These are phyloP conservation scores for Dipodomys ordii DNA, from an alignment of 2,113 vertebrate genomes.

Conservation along the genomic window DNA sequence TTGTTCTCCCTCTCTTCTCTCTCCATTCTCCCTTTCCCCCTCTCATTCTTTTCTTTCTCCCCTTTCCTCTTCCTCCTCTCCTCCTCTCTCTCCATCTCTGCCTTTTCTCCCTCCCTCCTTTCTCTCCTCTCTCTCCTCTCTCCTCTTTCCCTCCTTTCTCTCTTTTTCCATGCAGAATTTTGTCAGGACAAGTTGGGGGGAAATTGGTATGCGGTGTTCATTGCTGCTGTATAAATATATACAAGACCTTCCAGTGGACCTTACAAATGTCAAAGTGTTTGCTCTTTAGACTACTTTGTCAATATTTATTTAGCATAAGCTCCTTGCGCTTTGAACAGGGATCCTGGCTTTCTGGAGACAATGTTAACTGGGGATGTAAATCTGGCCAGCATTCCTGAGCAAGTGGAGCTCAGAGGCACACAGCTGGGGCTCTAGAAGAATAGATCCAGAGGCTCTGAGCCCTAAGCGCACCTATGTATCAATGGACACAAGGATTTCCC, in stretches of 20 bases:
- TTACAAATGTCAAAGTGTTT: conserved; percentile 93
- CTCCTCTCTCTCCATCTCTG: too few relatives aligned
- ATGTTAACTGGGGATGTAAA: conserved; percentile 73
- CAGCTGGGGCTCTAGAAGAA: neutral
- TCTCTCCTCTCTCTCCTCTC: too few relatives aligned
- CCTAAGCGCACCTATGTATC: neutral
- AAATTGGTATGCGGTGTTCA: conserved; percentile 87
- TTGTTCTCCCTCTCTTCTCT: too few relatives aligned
- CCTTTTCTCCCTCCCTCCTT: too few relatives aligned
- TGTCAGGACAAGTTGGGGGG: conserved; percentile 79
- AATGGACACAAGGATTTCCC: neutral
- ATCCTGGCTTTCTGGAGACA: conserved; percentile 78
- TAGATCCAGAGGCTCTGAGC: neutral
- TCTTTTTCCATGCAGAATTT: conserved; percentile 68
- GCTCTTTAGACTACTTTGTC: conserved; percentile 91
- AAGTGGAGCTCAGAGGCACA: conserved; percentile 29
- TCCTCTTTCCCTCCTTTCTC: too few relatives aligned
- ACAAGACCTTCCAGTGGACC: conserved; percentile 90
- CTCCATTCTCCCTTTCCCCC: too few relatives aligned
- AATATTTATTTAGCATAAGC: conserved; percentile 90
- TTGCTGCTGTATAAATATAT: conserved; percentile 89
- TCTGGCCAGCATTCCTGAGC: conserved; percentile 60
- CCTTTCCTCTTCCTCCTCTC: too few relatives aligned
- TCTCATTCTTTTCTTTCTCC: too few relatives aligned
- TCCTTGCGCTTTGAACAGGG: conserved; percentile 83